These are phyloP conservation scores for Cassiopea andromeda DNA, from an alignment of 30 jellyfish, hydroid and myxozoan genomes.

Conservation along the genomic window DNA sequence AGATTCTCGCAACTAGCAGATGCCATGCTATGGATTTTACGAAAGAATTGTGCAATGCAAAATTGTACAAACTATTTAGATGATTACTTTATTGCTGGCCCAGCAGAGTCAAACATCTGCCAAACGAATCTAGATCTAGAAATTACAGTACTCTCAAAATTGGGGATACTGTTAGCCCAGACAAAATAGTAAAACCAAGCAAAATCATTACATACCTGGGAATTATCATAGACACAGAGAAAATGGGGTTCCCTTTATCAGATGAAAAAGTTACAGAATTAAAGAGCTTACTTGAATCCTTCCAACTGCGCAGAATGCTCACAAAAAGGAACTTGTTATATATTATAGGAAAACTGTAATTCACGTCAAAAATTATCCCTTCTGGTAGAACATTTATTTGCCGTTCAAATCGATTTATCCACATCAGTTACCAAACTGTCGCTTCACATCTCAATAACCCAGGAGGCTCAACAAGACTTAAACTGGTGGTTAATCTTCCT, in stretches of 20 bases:
- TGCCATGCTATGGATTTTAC: conserved; percentile 13
- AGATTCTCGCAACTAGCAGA: conserved; percentile 5
- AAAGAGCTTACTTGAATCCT: background rate
- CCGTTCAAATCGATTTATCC: background rate
- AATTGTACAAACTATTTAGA: conserved; percentile 30
- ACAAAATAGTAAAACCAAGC: background rate
- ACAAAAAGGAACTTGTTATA: conserved; percentile 10
- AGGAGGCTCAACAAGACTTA: background rate
- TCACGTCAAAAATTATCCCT: conserved; percentile 20
- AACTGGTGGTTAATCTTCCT: background rate
- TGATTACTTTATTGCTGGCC: conserved; percentile 36
- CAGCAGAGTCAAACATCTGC: conserved; percentile 3
- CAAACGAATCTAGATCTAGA: background rate
- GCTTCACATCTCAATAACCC: conserved; percentile 1
- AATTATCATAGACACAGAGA: conserved; percentile 1
- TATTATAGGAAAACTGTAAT: conserved; percentile 15
- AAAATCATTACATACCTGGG: background rate
- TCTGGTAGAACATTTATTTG: conserved; percentile 15
- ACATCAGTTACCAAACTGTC: conserved; percentile 1
- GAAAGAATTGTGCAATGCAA: background rate
- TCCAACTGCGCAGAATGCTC: background rate
- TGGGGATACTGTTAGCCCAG: conserved; percentile 14
- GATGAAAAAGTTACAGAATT: background rate
- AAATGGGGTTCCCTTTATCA: background rate
- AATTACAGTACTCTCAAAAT: background rate